phyloP scores from a whole-genome alignment of 2,113 vertebrate species.

The Cyanoramphus novaezelandiae region DNA sequence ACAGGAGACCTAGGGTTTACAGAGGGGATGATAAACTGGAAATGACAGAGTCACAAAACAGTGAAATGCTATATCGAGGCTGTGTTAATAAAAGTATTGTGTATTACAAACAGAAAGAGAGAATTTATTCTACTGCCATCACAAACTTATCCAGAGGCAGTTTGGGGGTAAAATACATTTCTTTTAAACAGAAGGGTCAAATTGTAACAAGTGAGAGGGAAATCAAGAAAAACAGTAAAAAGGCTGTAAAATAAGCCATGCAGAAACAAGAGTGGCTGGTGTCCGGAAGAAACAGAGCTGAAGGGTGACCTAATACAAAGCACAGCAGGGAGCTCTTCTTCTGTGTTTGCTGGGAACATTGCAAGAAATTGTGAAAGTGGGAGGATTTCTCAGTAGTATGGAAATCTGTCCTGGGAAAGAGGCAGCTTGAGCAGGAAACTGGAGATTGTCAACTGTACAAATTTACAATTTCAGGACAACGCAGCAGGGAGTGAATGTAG shows the following conservation, averaged over 20 bases:
- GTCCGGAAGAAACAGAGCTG: neutral
- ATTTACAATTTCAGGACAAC: neutral
- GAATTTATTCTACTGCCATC: neutral
- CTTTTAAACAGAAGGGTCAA: neutral
- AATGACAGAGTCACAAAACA: neutral
- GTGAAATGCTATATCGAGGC: neutral
- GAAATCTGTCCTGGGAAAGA: neutral
- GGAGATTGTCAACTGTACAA: neutral
- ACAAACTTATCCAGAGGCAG: neutral
- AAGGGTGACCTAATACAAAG: neutral
- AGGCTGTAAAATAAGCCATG: neutral
- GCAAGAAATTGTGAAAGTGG: neutral
- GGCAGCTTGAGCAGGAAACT: neutral
- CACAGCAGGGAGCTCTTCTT: neutral
- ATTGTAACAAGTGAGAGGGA: neutral
- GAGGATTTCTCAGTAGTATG: neutral
- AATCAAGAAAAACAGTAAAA: neutral
- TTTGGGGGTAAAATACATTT: neutral
- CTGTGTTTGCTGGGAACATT: neutral
- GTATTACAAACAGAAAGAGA: neutral
- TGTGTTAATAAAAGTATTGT: neutral
- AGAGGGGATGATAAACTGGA: neutral
- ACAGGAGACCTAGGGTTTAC: neutral
- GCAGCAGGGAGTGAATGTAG: neutral
- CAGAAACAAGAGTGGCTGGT: neutral